A percentile compares a stretch with the other conserved stretches of the same genome.
These are phyloP conservation scores for Euphonia xanthogaster DNA, from an alignment of 2,797 vertebrate species.

Conservation along the genomic window DNA sequence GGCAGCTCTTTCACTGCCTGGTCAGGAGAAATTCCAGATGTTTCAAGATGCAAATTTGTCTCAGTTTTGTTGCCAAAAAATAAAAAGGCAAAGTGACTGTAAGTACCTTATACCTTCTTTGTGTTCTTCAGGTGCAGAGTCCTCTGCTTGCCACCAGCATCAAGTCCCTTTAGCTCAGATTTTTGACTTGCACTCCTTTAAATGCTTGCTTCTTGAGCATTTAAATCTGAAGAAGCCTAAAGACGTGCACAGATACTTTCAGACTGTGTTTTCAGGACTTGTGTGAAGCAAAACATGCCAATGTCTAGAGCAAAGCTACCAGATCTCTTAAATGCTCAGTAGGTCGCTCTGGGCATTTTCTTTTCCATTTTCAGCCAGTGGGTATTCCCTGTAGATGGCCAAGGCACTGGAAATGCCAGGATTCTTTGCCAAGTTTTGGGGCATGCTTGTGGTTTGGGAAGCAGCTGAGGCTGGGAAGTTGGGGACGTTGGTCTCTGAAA, in stretches of 20 bases:
- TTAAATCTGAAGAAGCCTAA: not conserved
- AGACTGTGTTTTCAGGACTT: not conserved
- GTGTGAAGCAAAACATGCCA: not conserved
- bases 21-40: not conserved
- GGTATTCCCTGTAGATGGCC: not conserved
- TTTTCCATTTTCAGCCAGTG: not conserved
- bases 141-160: not conserved
- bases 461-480: not conserved
- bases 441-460: not conserved
- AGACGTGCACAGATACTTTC: not conserved
- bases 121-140: not conserved
- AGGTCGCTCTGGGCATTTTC: not conserved
- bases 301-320: not conserved
- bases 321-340: not conserved
- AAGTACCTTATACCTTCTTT: not conserved
- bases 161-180: not conserved
- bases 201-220: not conserved
- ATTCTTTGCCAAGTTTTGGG: not conserved
- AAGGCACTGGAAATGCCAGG: not conserved
- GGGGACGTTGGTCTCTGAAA: not conserved
- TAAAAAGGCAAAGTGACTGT: too few relatives aligned
- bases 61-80: not conserved
- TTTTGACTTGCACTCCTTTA: not conserved
- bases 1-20: accelerated
- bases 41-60: not conserved